Conservation (phyloP, 1,140 invertebrate genomes). For the Leptinotarsa lineolata region DNA sequence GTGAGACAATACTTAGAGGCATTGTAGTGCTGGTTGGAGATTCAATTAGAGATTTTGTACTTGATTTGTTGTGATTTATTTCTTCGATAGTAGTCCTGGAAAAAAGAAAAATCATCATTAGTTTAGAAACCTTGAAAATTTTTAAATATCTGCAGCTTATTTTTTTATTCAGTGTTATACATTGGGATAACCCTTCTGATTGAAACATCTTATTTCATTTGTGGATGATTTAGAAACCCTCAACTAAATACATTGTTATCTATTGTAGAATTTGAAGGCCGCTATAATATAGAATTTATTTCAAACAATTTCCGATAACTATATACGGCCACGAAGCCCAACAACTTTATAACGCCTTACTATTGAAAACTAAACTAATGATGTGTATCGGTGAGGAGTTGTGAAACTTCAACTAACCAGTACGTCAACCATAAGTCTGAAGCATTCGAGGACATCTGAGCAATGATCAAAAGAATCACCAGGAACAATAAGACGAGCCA, state of each 20-base stretch:
- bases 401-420: constrained; percentile 59
- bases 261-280: no score
- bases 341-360: no score
- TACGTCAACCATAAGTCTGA: constrained; percentile 75
- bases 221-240: no score
- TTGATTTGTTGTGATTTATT: constrained; percentile 14
- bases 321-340: no score
- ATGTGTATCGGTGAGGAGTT: background rate
- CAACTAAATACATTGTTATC: no score
- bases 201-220: no score
- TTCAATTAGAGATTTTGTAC: background rate
- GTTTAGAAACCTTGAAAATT: background rate
- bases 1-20: background rate
- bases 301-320: no score
- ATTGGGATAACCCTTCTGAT: no score
- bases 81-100: constrained; percentile 62
- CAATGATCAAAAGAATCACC: constrained; percentile 55
- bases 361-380: no score
- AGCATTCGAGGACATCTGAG: constrained; percentile 60
- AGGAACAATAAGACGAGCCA: constrained; percentile 55
- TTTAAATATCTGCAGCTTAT: background rate
- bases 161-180: no score
- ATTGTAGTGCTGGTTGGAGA: background rate
- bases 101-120: constrained; percentile 26
- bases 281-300: no score